Base-by-base conservation (phyloP, 1,140 invertebrate species). In the Atopsyche davidsoni region DNA sequence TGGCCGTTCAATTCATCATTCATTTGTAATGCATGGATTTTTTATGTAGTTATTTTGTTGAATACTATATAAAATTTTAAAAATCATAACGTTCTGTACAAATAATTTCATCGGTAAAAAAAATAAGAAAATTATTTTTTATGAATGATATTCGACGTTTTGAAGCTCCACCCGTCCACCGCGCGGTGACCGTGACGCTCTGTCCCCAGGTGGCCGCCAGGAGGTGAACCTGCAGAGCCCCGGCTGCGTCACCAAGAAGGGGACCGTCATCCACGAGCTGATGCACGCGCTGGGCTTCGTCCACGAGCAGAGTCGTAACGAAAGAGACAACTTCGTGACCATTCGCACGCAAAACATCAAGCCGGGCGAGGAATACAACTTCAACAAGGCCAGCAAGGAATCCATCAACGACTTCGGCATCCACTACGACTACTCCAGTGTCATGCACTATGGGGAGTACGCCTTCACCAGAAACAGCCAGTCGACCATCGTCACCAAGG, bases 201-300 rank as follows among this genome's bases (percentile, higher is more conserved):
- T 28, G 6, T n/a, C 35, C 40, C 7, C 39, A 72, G 70, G 71
- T 22, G 69, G 82, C 13, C 66, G 70, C 10, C 85, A 88, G 63
- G 80, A 85, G 53, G 73, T 87, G 0, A 88, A 87, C 63, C 70
- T 88, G 2, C 83, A 89, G 60, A 68, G 71, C 0, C 83, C 85
- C 1, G 85, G 84, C 1, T 92, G 89, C 60, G 69, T 89, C 0
- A 68, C 72, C 1, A 82, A 82, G 52, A 81, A 84, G 31, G 83
- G 86, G 3, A 88, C 86, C 0, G 75, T 86, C n/a, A 69, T 87
- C 22, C 90, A 94, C 59, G 90, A 95, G 64, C 65, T 94, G 53
- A 84, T 92, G 75, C 90, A 95, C 57, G 83, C 86, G 0, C 59
- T 87, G 14, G 91, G 91, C 1, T 92, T 93, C 65, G 76, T 87